Base-by-base conservation (phyloP, 2,797 vertebrate genomes). In the Anguilla obscura region DNA sequence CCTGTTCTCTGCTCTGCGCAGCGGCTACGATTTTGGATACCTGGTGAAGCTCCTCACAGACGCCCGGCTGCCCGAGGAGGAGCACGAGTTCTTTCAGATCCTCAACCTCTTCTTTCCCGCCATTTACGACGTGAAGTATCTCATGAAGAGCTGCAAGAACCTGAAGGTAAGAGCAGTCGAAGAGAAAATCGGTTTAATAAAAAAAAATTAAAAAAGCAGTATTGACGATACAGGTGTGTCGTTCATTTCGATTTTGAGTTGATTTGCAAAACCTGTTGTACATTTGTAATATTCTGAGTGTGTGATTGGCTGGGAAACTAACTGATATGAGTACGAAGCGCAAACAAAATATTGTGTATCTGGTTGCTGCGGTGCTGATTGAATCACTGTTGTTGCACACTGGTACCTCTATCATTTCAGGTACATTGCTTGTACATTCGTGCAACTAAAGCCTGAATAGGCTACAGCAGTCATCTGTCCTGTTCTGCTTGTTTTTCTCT, bases 71-170 rank as follows among this genome's bases (percentile, higher is more conserved):
- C 99, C 99, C 0, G 99, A 99, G 91, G 98, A 99, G 89, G 99
- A 99, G 86, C 98, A 99, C 0, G 98, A 99, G 84, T 99, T 99
- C 93, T 99, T 99, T 93, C 98, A 99, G 93, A 99, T 99, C 92
- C 94, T 99, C 92, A 98, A 99, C 93, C 96, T 99, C 90, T 99
- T 99, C 93, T 99, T 99, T 89, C 99, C 98, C 0, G 98, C 98
- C 0, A 99, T 99, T 93, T 99, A 99, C 86, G 99, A 99, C 33
- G 99, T 99, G 84, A 99, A 99, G 86, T 99, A 99, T 92, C 91
- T 99, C 87, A 99, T 99, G 99, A 99, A 99, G 95, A 99, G 99
- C 95, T 99, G 99, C 94, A 99, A 99, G 95, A 99, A 99, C 93
- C 96, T 99, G 2, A 99, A 99, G 98, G 98, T 99, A 95, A 1